Evolutionary conservation across 2,113 vertebrate genomes (phyloP), one percentile per base, ranked within the genome.

Genomic region (Phrynosoma platyrhinos): DNA sequence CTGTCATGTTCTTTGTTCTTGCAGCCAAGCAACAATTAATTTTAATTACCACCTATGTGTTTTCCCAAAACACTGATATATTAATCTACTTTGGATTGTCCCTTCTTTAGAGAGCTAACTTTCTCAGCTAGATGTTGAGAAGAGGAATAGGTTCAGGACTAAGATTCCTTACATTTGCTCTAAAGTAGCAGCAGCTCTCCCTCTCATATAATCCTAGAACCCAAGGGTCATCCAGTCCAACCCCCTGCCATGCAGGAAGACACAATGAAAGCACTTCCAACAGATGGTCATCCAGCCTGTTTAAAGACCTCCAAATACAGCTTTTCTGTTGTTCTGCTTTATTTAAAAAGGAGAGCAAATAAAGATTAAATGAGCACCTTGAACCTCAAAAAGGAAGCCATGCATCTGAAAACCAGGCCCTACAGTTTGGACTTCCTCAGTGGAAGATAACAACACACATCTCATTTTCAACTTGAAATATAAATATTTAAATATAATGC

Each of bases 301-400:
- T 47, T 47, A 47, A 47, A 47, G 5, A 47, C 47, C 47, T 47
- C 47, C 47, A 47, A 47, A 7, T 83, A 12, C 21, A 16, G 42
- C 9, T 71, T 47, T 30, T 84, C 52, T 53, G 32, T 55, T 72
- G 71, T 55, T 74, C 21, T 74, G 42, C 47, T 27, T 84, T 88
- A 90, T 86, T 88, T 71, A 86, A 75, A 77, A 81, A 25, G 80
- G 36, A 32, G 36, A 32, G 93, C 25, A 88, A 72, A 42, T 72
- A 85, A 0, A 84, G 52, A 69, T 55, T 82, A 82, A 87, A 64
- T 25, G 4, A n/a, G 18, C 90, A 16, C 77, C 13, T 3, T 9
- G 8, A 4, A 0, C 75, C 3, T 71, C 78, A 87, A n/a, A 6
- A 82, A 88, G 18, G 2, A 20, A 74, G 30, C 2, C 23, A 83